A percentile compares a stretch with the other conserved stretches of the same genome.
phyloP scores from a whole-genome alignment of 92 coral and sea anemone species.

The Porites divaricata region DNA sequence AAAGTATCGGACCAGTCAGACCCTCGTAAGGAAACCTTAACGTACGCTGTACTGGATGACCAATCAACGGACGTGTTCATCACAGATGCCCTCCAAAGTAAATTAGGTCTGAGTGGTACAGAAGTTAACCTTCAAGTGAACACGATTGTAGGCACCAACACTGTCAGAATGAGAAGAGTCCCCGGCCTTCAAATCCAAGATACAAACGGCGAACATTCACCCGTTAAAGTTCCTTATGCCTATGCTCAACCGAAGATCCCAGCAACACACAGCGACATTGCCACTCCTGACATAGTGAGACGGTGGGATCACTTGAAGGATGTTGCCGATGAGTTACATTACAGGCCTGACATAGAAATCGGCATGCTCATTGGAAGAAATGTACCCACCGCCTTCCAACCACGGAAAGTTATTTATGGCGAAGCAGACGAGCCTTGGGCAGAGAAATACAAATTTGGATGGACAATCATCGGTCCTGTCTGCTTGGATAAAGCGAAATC shows the following conservation, averaged over 20 bases:
- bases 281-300: conserved; percentile 61
- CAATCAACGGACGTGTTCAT: too few species aligned
- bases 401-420: conserved; percentile 42
- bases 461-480: conserved; percentile 80
- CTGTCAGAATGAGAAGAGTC: conserved; percentile 24
- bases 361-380: conserved; percentile 63
- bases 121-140: too few species aligned
- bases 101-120: too few species aligned
- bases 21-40: conserved; percentile 24
- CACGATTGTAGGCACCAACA: conserved; percentile 64
- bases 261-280: conserved; percentile 58
- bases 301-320: conserved; percentile 61
- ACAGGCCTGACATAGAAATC: conserved; percentile 65
- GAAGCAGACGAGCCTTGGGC: conserved; percentile 44
- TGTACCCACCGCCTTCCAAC: conserved; percentile 59
- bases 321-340: conserved; percentile 49
- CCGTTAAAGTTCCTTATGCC: conserved; percentile 16
- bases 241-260: conserved; percentile 48
- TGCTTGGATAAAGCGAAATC: conserved; percentile 24
- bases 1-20: conserved; percentile 44
- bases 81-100: too few species aligned
- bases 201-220: conserved; percentile 22
- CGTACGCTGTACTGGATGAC: conserved; percentile 52
- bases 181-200: conserved; percentile 44
- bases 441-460: conserved; percentile 48